phyloP scores from a whole-genome alignment of 2,113 vertebrate species.

The Redunca redunca region DNA sequence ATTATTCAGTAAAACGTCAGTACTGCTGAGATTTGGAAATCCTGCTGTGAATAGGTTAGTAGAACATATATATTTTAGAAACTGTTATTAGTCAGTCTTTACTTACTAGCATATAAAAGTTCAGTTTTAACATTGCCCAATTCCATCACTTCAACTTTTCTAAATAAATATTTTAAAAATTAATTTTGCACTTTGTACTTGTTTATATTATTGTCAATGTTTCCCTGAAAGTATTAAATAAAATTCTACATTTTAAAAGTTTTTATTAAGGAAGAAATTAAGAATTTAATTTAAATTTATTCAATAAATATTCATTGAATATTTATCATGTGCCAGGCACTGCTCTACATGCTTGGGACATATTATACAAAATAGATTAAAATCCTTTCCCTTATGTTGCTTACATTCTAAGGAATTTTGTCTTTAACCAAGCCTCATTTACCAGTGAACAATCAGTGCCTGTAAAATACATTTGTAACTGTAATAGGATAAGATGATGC shows the following conservation, averaged over 20 bases:
- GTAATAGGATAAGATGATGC: not conserved
- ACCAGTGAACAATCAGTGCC: not conserved
- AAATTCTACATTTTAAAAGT: not conserved
- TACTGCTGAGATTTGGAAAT: not conserved
- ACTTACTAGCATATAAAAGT: not conserved
- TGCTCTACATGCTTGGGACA: not conserved
- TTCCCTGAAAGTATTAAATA: conserved; percentile 37
- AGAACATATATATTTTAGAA: not conserved
- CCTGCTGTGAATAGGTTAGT: not conserved
- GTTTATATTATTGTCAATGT: not conserved
- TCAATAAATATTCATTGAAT: not conserved
- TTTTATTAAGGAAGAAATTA: not conserved
- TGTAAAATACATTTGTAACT: not conserved
- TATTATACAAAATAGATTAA: not conserved
- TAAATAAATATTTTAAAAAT: conserved; percentile 3
- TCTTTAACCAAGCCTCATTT: conserved; percentile 15
- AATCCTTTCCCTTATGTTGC: not conserved
- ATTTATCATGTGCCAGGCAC: not conserved
- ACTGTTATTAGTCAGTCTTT: conserved; percentile 21
- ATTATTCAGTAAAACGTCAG: not conserved
- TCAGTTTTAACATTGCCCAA: not conserved
- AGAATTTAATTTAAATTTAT: not conserved
- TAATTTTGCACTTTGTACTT: not conserved
- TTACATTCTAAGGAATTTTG: conserved; percentile 6
- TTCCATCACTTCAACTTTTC: not conserved